Evolutionary conservation across 2,888 invertebrate genomes (phyloP), one percentile per base, ranked within the genome.

Genomic region (Drosophila nr. perissopoda): DNA sequence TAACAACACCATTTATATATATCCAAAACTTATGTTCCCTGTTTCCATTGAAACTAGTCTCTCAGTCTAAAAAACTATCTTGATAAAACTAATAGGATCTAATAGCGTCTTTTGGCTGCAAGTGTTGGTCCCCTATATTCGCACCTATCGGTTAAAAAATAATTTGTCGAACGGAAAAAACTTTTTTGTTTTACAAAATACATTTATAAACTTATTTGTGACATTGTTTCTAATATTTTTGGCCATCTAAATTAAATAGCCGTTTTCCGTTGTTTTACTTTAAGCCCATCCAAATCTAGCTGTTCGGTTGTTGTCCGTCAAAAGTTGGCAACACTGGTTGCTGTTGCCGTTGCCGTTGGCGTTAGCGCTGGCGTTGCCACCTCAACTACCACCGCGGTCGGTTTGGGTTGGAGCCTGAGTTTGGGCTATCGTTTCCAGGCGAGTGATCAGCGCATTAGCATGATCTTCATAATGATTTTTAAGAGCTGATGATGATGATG

Each of bases 361-460:
- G 58, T 34, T 36, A 63, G 49, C 57, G 69, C 51, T 42, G 64
- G 42, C 62, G 70, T 70, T n/a, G 52, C 16, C 74, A 46, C 64
- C 70, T 73, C 69, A 53, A 62, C 54, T 64, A 27, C 29, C 54
- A 27, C n/a, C 13, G 36, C 27, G 33, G 38, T 56, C 27, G n/a
- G 56, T 18, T 56, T 40, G 38, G 54, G 36, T 29, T 38, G 31
- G 34, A 6, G 57, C 49, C 52, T 46, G 58, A 59, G 57, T 58
- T 75, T 69, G 66, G 58, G 71, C 59, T 74, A 68, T 69, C 69
- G 81, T 87, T 87, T 87, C 87, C 85, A 85, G 78, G 71, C 85
- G 83, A 85, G 70, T 72, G 87, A 84, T 70, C 87, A 74, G 76
- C 84, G 73, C 76, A 86, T 85, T 84, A 83, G 81, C 84, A 82